These are phyloP conservation scores for Enteromius thamalakanensis DNA, from an alignment of 2,797 vertebrate species.

Conservation along the genomic window DNA sequence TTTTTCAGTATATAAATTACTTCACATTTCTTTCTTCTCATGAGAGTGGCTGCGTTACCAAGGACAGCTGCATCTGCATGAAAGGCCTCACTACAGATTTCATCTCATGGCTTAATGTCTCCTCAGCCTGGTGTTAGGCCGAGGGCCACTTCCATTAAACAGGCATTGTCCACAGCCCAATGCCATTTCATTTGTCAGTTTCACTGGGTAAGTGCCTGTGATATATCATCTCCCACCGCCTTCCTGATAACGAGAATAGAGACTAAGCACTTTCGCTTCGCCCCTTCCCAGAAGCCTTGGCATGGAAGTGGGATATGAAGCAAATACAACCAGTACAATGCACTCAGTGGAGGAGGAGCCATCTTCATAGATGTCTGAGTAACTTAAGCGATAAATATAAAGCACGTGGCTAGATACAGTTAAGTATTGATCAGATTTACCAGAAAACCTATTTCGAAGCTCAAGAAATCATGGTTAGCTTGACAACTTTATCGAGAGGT, in stretches of 20 bases:
- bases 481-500: constrained; percentile 17
- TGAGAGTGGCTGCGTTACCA: constrained; percentile 52
- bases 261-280: constrained; percentile 57
- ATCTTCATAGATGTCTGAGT: constrained; percentile 39
- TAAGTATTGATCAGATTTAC: constrained; percentile 46
- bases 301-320: constrained; percentile 38
- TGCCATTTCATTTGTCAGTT: constrained; percentile 62
- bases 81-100: constrained; percentile 56
- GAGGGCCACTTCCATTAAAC: constrained; percentile 61
- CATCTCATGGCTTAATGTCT: constrained; percentile 57
- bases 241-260: constrained; percentile 58
- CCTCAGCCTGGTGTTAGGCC: constrained; percentile 36
- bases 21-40: neutral
- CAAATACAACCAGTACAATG: constrained; percentile 23
- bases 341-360: constrained; percentile 18
- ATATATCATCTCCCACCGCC: constrained; percentile 58
- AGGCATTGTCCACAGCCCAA: constrained; percentile 58
- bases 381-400: constrained; percentile 29
- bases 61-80: constrained; percentile 47
- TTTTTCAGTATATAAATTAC: constrained; percentile 9
- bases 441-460: constrained; percentile 36
- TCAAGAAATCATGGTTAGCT: constrained; percentile 48
- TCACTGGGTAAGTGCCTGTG: constrained; percentile 58
- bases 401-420: constrained; percentile 28
- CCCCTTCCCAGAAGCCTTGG: constrained; percentile 57